Conservation (phyloP, 1,140 invertebrate genomes). For the Contarinia nasturtii region DNA sequence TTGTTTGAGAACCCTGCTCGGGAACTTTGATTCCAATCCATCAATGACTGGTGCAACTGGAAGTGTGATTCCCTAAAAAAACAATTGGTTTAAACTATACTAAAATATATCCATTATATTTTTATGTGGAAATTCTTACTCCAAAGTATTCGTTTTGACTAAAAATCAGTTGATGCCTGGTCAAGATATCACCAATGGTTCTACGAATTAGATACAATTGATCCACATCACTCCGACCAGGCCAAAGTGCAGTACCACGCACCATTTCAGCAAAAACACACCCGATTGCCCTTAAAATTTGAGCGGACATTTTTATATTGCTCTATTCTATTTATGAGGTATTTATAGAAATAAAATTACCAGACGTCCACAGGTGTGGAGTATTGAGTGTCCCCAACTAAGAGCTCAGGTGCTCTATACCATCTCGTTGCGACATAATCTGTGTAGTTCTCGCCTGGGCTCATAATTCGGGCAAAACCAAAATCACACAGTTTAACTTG, state of each 20-base stretch:
- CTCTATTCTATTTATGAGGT: no score
- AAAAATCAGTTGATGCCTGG: slow-evolving; percentile 88
- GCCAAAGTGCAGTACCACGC: slow-evolving; percentile 90
- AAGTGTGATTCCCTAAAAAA: slow-evolving; percentile 60
- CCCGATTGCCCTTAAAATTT: slow-evolving; percentile 20
- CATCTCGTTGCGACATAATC: slow-evolving; percentile 98
- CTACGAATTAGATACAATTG: slow-evolving; percentile 90
- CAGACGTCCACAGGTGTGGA: slow-evolving; percentile 94
- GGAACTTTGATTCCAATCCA: slow-evolving; percentile 68
- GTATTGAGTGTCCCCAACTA: slow-evolving; percentile 95
- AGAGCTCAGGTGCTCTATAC: slow-evolving; percentile 90
- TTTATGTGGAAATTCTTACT: slow-evolving; percentile 27
- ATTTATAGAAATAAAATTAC: no score
- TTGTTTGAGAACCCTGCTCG: slow-evolving; percentile 40
- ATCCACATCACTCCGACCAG: slow-evolving; percentile 95
- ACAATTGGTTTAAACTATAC: no score
- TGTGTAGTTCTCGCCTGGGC: slow-evolving; percentile 92
- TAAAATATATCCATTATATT: no score
- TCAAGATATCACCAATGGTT: slow-evolving; percentile 77
- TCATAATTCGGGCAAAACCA: slow-evolving; percentile 93
- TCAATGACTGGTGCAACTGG: slow-evolving; percentile 78
- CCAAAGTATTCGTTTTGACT: slow-evolving; percentile 84
- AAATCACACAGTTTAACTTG: slow-evolving; percentile 97
- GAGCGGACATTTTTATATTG: background rate
- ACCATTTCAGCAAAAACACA: slow-evolving; percentile 86